Evolutionary conservation across 30 jellyfish, hydroid and myxozoan genomes (phyloP).

Genomic region (Rhopilema esculentum): DNA sequence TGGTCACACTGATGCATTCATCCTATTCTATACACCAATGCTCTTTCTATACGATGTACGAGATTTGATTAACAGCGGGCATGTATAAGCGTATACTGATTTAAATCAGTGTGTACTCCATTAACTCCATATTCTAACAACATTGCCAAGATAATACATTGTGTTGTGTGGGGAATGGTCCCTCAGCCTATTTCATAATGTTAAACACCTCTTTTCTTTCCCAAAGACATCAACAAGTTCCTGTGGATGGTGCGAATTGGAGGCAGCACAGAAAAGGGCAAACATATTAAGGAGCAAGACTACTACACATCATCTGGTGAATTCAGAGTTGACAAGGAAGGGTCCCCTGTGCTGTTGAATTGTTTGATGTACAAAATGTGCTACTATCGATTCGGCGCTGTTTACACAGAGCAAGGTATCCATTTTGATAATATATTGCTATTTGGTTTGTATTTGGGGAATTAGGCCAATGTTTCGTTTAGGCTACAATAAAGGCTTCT

Average conservation of each 20-base stretch:
- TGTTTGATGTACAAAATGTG: constrained; percentile 99
- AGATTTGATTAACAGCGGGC: too few relatives aligned
- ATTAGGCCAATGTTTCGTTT: too few relatives aligned
- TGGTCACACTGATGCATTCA: too few relatives aligned
- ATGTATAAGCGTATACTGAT: too few relatives aligned
- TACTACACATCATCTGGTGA: constrained; percentile 98
- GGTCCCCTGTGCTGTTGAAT: constrained; percentile 90
- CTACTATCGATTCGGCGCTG: constrained; percentile 98
- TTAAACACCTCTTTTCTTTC: neutral
- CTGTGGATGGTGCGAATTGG: constrained; percentile 99
- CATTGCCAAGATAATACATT: too few relatives aligned
- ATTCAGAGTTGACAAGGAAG: constrained; percentile 95
- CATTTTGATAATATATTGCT: neutral
- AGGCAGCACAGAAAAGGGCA: constrained; percentile 98
- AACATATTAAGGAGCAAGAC: constrained; percentile 86
- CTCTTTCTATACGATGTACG: too few relatives aligned
- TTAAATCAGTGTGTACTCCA: too few relatives aligned
- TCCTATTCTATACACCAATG: too few relatives aligned
- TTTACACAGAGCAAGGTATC: constrained; percentile 97
- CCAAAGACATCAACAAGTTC: constrained; percentile 87
- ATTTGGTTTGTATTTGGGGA: too few relatives aligned
- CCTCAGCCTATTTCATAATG: neutral
- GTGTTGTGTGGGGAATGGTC: too few relatives aligned
- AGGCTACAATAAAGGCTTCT: too few relatives aligned
- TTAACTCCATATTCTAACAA: too few relatives aligned